Percentiles rank a stretch among this genome's conserved stretches.
Evolutionary conservation across 2,888 invertebrate genomes (phyloP).

Genomic region (Hydroisotoma schaefferi): DNA sequence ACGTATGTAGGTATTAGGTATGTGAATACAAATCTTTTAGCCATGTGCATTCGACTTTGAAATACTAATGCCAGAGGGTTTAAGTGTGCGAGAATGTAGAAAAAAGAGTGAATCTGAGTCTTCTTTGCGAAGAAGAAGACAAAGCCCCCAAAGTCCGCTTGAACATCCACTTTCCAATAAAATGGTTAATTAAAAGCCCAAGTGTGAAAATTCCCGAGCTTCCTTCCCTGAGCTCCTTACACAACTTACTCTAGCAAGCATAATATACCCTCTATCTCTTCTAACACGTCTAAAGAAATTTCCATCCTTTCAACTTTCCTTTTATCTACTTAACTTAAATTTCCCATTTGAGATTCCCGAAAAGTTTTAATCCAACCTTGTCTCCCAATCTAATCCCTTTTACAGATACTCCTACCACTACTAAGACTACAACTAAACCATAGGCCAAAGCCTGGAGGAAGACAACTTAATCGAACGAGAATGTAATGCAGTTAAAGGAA

Average conservation of each 20-base stretch:
- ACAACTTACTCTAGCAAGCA: constrained; percentile 8
- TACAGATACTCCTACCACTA: no score
- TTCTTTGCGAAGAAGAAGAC: constrained; percentile 15
- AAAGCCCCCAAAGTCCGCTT: constrained; percentile 35
- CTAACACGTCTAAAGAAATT: constrained; percentile 8
- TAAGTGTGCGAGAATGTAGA: not conserved
- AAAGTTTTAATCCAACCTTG: constrained; percentile 5
- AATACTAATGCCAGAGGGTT: not conserved
- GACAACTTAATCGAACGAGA: no score
- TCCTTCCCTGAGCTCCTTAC: constrained; percentile 7
- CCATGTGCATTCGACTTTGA: no score
- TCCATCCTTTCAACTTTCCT: constrained; percentile 24
- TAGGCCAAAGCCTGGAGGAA: no score
- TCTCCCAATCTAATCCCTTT: no score
- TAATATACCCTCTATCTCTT: constrained; percentile 6
- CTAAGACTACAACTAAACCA: no score
- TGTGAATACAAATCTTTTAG: no score
- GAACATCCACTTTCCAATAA: constrained; percentile 34
- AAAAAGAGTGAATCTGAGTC: constrained; percentile 9
- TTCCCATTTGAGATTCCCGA: constrained; percentile 9
- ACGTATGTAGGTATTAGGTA: no score
- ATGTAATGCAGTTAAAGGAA: no score
- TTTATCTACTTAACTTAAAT: constrained; percentile 16
- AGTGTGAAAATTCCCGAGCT: constrained; percentile 29
- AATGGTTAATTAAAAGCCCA: constrained; percentile 41